A percentile compares a stretch with the other conserved stretches of the same genome.
Conservation (phyloP, 2,797 vertebrate genomes). For the Lepus townsendii region DNA sequence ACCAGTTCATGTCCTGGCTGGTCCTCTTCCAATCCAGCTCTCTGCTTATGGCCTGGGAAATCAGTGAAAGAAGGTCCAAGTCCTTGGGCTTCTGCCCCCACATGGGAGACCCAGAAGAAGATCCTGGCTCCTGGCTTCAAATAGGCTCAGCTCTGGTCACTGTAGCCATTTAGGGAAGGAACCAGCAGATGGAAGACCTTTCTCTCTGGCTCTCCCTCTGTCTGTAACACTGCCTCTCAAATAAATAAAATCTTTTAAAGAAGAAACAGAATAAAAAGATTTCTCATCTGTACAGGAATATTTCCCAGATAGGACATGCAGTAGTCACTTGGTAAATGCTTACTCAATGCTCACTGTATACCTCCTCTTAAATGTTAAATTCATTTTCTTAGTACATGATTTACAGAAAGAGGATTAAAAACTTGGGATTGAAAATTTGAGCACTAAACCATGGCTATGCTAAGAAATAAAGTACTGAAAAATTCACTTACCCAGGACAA, state of each 20-base stretch:
- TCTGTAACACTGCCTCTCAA: too few species aligned
- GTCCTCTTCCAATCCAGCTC: too few species aligned
- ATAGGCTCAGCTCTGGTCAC: too few species aligned
- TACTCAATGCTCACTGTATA: background rate
- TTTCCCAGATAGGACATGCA: background rate
- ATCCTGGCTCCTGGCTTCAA: too few species aligned
- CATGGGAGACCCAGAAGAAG: too few species aligned
- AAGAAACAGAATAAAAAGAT: slow-evolving; percentile 40
- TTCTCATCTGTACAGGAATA: slow-evolving; percentile 4
- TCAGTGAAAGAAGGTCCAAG: too few species aligned
- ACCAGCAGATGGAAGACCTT: too few species aligned
- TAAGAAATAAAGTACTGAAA: slow-evolving; percentile 21
- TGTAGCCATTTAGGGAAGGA: too few species aligned
- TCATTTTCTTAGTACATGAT: slow-evolving; percentile 32
- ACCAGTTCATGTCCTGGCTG: too few species aligned
- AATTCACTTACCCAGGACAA: slow-evolving; percentile 95
- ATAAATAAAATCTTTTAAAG: background rate
- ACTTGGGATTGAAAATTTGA: background rate
- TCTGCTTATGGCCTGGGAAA: too few species aligned
- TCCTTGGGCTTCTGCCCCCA: too few species aligned
- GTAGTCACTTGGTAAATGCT: slow-evolving; percentile 26
- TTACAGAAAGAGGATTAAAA: slow-evolving; percentile 56
- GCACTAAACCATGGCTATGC: slow-evolving; percentile 30
- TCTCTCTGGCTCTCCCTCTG: too few species aligned
- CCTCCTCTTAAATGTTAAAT: slow-evolving; percentile 13